phyloP scores from a whole-genome alignment of 53 echinoderm and acorn worm genomes.

The Zoroaster sp. region DNA sequence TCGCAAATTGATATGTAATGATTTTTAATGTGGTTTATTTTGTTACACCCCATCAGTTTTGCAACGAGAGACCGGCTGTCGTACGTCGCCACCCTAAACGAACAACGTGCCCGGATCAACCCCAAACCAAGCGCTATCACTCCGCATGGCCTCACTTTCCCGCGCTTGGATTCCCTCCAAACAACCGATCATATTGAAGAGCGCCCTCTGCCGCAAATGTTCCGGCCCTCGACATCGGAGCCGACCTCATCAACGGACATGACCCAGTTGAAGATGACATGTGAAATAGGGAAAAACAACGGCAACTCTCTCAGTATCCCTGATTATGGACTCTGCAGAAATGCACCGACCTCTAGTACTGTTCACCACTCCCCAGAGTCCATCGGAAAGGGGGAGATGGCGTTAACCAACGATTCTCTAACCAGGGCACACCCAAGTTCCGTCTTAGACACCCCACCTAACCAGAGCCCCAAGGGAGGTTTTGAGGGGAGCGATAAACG shows the following conservation, averaged over 20 bases:
- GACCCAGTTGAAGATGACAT: neutral
- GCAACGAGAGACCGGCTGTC: conserved; percentile 27
- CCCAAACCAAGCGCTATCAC: neutral
- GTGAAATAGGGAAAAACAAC: neutral
- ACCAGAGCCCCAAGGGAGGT: neutral
- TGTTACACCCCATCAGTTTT: neutral
- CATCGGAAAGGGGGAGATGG: conserved; percentile 11
- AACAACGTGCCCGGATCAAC: conserved; percentile 14
- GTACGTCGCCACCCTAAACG: conserved; percentile 12
- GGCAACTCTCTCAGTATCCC: neutral
- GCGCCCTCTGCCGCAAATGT: conserved; percentile 1
- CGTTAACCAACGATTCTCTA: neutral
- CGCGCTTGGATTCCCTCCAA: neutral
- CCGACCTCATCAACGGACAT: neutral
- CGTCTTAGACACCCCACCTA: conserved; percentile 15
- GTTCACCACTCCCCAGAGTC: conserved; percentile 25
- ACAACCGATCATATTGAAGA: neutral
- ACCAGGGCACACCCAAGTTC: neutral
- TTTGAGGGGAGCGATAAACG: neutral
- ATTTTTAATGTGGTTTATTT: too few relatives aligned
- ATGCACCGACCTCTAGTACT: neutral
- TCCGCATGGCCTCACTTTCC: neutral
- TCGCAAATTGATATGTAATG: too few relatives aligned
- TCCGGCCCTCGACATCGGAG: neutral
- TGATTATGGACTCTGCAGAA: neutral